These are phyloP conservation scores for Todiramphus saurophagus DNA, from an alignment of 2,113 vertebrate genomes.

Conservation along the genomic window DNA sequence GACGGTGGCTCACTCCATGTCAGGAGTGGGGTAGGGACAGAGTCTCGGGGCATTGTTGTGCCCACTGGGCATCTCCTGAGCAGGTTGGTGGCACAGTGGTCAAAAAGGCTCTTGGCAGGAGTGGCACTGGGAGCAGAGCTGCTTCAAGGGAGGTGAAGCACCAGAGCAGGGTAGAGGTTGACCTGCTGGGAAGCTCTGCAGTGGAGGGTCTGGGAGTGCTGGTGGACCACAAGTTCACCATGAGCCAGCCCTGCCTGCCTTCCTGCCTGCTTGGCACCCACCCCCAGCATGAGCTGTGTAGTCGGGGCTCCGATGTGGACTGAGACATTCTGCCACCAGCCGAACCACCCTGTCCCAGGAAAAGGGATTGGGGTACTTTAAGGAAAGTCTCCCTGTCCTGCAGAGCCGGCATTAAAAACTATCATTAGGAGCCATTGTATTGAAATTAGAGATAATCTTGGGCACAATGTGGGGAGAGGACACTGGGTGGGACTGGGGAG, in stretches of 20 bases:
- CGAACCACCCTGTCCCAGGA: background rate
- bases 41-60: background rate
- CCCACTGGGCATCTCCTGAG: background rate
- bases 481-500: constrained; percentile 62
- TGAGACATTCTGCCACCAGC: background rate
- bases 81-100: background rate
- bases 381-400: constrained; percentile 11
- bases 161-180: background rate
- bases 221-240: too few relatives aligned
- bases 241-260: too few relatives aligned
- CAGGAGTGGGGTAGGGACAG: rapidly evolving
- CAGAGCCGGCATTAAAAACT: constrained; percentile 56
- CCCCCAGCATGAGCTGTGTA: background rate
- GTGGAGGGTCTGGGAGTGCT: too few relatives aligned
- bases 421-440: constrained; percentile 72
- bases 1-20: background rate
- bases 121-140: background rate
- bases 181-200: background rate
- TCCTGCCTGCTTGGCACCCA: background rate
- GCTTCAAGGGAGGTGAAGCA: background rate
- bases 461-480: constrained; percentile 62
- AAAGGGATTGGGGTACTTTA: background rate
- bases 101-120: background rate
- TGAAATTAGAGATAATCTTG: constrained; percentile 77
- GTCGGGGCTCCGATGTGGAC: background rate